Evolutionary conservation across 1,140 invertebrate genomes (phyloP).

Genomic region (Caenorhabditis elegans): DNA sequence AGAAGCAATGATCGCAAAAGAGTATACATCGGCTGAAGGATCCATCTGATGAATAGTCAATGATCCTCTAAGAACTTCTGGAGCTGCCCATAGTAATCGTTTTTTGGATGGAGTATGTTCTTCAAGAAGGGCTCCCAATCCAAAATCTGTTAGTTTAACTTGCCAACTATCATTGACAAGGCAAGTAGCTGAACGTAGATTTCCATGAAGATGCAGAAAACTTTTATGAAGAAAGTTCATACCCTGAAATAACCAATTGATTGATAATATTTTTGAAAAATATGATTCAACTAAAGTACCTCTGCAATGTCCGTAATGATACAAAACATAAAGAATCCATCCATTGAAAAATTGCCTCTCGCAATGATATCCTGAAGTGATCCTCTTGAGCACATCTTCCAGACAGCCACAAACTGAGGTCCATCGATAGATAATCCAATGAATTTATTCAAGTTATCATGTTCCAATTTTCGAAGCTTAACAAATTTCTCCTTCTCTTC

Average conservation of each 20-base stretch:
- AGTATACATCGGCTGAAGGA: conserved; percentile 57
- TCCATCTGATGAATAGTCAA: conserved; percentile 38
- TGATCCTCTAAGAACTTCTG: conserved; percentile 77
- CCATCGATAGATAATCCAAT: conserved; percentile 80
- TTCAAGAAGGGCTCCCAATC: conserved; percentile 24
- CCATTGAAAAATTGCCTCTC: conserved; percentile 87
- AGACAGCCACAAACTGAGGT: conserved; percentile 74
- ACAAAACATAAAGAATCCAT: conserved; percentile 75
- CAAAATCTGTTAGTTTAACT: conserved; percentile 53
- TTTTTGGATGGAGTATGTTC: neutral
- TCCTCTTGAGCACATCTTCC: conserved; percentile 79
- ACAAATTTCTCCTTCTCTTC: conserved; percentile 13
- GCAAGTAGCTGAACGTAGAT: conserved; percentile 45
- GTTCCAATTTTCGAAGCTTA: conserved; percentile 53
- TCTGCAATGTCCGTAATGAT: conserved; percentile 83
- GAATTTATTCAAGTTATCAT: conserved; percentile 69
- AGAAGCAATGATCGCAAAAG: conserved; percentile 63
- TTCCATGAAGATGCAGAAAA: conserved; percentile 49
- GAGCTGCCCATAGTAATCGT: conserved; percentile 82
- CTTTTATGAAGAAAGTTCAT: conserved; percentile 45
- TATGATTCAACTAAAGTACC: no score
- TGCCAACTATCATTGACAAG: conserved; percentile 60
- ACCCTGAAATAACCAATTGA: conserved; percentile 40
- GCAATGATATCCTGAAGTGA: conserved; percentile 77
- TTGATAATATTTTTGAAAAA: no score